Evolutionary conservation across 2,797 vertebrate genomes (phyloP), one percentile per base, ranked within the genome.

Genomic region (Emydoidea blandingii): DNA sequence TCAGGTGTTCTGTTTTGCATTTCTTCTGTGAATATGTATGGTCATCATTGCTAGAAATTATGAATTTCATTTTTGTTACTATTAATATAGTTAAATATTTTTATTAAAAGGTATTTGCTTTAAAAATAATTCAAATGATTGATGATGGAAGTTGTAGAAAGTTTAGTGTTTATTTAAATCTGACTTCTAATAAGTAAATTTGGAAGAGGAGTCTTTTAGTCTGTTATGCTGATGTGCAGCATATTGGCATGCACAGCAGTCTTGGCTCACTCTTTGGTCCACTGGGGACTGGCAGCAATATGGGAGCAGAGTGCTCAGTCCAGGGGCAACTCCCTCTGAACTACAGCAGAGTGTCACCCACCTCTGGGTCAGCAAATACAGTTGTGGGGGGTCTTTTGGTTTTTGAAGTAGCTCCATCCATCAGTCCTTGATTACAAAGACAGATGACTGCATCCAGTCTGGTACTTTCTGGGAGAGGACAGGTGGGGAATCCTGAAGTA

Each of bases 281-380:
- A 25, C n/a, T 41, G 37, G 37, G 23, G n/a, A 11, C 5, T 72
- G 65, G 37, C 37, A 12, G 68, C 68, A 23, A 25, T 25, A 41
- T 72, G 37, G 21, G 41, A 72, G 50, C 25, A 1, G 41, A 4
- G 2, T 5, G 14, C 21, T 21, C 78, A 31, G 3, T 79, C 0
- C 11, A 27, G 56, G 19, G 52, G 16, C 85, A 31, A 0, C 0
- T 3, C 79, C 62, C 72, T 74, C 23, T 47, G 2, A n/a, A 62
- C 44, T 0, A 1, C 1, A 1, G 31, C 6, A 3, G n/a, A 15
- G 56, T 4, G 3, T 49, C 25, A 5, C n/a, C 34, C 3, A 1
- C 52, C 54, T 8, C 59, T 54, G 4, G 54, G 11, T 50, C 23
- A 0, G 6, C 21, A 72, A 12, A 19, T 79, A 29, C 65, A 72